A percentile compares a stretch with the other conserved stretches of the same genome.
These are phyloP conservation scores for Escarpia spicata DNA, from an alignment of 2,888 invertebrate species.

Conservation along the genomic window DNA sequence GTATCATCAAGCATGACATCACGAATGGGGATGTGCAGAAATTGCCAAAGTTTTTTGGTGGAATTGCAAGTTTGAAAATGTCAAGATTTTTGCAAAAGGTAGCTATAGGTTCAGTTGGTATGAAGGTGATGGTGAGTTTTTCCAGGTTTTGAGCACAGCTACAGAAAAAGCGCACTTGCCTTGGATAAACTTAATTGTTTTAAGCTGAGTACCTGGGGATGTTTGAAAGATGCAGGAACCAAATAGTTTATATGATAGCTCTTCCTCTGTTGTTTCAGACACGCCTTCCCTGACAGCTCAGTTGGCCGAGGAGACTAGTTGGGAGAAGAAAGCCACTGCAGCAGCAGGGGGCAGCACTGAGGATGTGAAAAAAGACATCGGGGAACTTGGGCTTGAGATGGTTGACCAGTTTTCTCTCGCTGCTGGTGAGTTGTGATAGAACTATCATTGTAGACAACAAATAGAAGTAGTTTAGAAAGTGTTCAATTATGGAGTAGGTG, in stretches of 20 bases:
- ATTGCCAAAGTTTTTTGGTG: too few relatives aligned
- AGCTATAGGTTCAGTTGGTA: background rate
- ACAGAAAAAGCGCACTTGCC: too few relatives aligned
- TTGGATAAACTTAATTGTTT: background rate
- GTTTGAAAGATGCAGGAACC: background rate
- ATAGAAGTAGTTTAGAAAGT: too few relatives aligned
- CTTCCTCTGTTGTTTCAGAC: constrained; percentile 46
- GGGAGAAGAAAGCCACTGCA: background rate
- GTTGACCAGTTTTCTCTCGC: constrained; percentile 77
- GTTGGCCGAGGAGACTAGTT: constrained; percentile 41
- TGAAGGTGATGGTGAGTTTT: background rate
- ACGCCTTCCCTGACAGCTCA: constrained; percentile 59
- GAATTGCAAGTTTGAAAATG: too few relatives aligned
- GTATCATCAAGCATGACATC: too few relatives aligned
- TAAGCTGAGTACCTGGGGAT: background rate
- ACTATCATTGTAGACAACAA: too few relatives aligned
- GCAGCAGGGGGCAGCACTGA: constrained; percentile 18
- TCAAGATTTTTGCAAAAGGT: background rate
- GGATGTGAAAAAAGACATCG: constrained; percentile 55
- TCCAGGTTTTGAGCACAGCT: background rate
- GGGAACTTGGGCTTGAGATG: constrained; percentile 62
- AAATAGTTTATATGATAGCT: constrained; percentile 54
- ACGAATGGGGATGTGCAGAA: too few relatives aligned
- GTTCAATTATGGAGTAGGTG: too few relatives aligned
- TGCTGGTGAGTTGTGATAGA: constrained; percentile 66